phyloP scores from a whole-genome alignment of 1,140 invertebrate genomes.

The Laodelphax striatellus region DNA sequence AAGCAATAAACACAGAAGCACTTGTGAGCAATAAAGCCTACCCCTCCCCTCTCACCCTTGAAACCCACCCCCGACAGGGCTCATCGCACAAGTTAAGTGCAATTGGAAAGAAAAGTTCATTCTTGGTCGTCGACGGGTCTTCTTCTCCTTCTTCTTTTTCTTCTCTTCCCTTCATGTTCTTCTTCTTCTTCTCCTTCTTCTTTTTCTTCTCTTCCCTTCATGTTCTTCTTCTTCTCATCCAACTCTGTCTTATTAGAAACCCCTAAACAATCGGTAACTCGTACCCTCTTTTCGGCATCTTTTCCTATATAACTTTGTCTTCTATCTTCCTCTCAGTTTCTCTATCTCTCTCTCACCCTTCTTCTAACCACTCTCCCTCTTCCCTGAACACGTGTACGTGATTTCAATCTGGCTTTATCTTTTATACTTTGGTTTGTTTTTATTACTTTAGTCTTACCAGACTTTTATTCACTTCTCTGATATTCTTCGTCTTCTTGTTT shows the following conservation, averaged over 20 bases:
- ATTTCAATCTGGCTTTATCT: not conserved
- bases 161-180: not conserved
- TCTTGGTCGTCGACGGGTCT: not conserved
- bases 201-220: not conserved
- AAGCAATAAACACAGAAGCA: no score
- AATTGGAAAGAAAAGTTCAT: no score
- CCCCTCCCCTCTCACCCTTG: not conserved
- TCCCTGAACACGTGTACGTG: not conserved
- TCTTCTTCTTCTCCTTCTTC: no score
- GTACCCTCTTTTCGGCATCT: not conserved
- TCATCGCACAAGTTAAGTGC: no score
- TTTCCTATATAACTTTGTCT: not conserved
- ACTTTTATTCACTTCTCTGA: no score
- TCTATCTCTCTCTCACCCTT: not conserved
- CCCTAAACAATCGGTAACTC: no score
- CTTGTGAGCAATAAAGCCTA: not conserved
- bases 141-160: not conserved
- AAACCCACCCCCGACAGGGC: not conserved
- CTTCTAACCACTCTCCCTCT: not conserved
- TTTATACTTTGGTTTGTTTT: not conserved
- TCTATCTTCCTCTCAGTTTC: not conserved
- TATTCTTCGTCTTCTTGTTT: no score
- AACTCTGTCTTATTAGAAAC: no score
- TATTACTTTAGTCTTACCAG: not conserved
- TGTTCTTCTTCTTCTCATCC: not conserved